Conservation (phyloP, 2,113 vertebrate genomes). For the Lepus timidus region DNA sequence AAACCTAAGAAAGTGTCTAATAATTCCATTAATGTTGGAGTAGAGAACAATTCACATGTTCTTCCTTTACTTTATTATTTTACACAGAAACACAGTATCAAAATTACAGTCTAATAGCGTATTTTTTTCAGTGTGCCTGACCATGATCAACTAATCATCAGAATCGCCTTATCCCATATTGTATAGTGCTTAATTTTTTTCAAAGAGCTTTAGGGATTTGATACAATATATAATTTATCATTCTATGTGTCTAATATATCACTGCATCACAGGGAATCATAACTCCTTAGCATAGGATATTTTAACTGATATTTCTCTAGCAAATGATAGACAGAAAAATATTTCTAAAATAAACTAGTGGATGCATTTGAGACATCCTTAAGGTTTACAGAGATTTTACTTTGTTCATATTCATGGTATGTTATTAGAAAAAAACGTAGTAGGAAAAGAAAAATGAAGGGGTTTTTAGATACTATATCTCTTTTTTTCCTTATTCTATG, state of each 20-base stretch:
- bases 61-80: background rate
- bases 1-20: background rate
- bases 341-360: background rate
- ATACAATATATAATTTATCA: background rate
- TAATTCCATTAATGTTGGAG: background rate
- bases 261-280: background rate
- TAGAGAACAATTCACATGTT: background rate
- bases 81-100: background rate
- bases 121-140: background rate
- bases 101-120: background rate
- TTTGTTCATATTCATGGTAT: background rate
- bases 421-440: background rate
- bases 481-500: background rate
- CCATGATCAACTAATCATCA: background rate
- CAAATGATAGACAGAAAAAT: background rate
- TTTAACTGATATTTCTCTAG: background rate
- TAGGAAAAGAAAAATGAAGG: background rate
- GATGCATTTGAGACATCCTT: background rate
- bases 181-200: background rate
- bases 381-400: background rate
- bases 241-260: background rate
- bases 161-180: background rate
- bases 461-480: background rate
- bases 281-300: background rate
- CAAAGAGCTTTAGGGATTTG: background rate